phyloP scores from a whole-genome alignment of 2,888 invertebrate species.

The Thera britannica region DNA sequence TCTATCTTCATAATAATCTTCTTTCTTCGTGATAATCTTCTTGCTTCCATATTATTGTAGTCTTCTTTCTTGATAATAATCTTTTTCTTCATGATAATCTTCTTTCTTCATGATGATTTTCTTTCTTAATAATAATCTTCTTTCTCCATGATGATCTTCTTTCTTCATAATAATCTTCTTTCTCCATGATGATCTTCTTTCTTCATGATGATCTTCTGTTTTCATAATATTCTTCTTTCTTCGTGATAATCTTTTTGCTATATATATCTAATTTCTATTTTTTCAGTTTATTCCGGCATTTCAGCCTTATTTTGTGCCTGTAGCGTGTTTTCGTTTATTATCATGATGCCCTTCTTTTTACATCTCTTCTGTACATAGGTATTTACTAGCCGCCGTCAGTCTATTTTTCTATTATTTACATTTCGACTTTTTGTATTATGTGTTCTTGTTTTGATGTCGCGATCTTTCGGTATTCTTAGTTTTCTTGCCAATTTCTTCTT shows the following conservation, averaged over 20 bases:
- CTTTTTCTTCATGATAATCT: neutral
- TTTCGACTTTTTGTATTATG: too few species aligned
- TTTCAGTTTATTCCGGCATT: too few species aligned
- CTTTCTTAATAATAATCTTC: conserved; percentile 30
- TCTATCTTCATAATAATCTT: conserved; percentile 14
- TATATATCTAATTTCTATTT: too few species aligned
- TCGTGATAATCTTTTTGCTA: neutral
- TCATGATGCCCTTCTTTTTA: neutral
- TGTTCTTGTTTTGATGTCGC: too few species aligned
- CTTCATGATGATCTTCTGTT: conserved; percentile 6
- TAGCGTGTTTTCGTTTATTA: too few species aligned
- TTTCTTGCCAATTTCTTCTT: conserved; percentile 4
- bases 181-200: neutral
- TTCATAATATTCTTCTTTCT: conserved; percentile 13
- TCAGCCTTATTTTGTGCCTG: too few species aligned
- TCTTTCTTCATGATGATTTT: neutral
- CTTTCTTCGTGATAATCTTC: conserved; percentile 19
- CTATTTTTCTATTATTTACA: too few species aligned
- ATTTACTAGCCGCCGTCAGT: too few species aligned
- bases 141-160: conserved; percentile 18
- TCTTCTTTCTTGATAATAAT: conserved; percentile 7
- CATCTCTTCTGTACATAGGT: neutral
- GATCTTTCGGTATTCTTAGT: too few species aligned
- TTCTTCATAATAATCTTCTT: conserved; percentile 10
- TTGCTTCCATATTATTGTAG: conserved; percentile 20